Evolutionary conservation across 1,140 invertebrate species (phyloP).

Genomic region (Polyergus mexicanus): DNA sequence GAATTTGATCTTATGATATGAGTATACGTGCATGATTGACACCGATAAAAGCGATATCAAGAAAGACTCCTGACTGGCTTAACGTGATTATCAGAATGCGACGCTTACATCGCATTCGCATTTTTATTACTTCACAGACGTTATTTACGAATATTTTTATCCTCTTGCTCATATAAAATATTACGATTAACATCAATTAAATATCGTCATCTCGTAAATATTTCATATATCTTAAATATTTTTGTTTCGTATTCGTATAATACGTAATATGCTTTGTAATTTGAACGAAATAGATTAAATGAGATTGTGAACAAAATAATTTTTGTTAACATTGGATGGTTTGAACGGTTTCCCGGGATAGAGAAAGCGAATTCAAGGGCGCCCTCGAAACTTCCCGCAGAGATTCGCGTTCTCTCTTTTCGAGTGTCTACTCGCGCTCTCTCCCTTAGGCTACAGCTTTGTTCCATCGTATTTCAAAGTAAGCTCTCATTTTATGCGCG

Average conservation of each 20-base stretch:
- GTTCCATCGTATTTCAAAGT: conserved; percentile 47
- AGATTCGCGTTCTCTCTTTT: conserved; percentile 33
- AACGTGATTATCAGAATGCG: neutral
- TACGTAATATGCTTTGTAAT: too few relatives aligned
- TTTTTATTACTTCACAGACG: neutral
- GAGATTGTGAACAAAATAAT: neutral
- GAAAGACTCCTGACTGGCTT: neutral
- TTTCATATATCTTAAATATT: neutral
- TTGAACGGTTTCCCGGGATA: conserved; percentile 11
- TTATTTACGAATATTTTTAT: neutral
- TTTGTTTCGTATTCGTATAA: neutral
- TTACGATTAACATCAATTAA: neutral
- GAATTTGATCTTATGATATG: neutral
- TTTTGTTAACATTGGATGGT: neutral
- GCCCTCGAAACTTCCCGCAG: conserved; percentile 21
- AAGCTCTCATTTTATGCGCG: conserved; percentile 41
- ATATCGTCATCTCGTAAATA: neutral
- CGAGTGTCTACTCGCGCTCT: neutral
- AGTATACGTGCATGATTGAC: neutral
- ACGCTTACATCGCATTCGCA: neutral
- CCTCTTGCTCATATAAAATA: neutral
- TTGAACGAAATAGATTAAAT: neutral
- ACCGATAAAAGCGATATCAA: conserved; percentile 13
- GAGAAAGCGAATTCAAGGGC: conserved; percentile 31
- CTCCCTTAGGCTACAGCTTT: conserved; percentile 29